Base-by-base conservation (phyloP, 2,888 invertebrate species). In the Troides oblongomaculatus region DNA sequence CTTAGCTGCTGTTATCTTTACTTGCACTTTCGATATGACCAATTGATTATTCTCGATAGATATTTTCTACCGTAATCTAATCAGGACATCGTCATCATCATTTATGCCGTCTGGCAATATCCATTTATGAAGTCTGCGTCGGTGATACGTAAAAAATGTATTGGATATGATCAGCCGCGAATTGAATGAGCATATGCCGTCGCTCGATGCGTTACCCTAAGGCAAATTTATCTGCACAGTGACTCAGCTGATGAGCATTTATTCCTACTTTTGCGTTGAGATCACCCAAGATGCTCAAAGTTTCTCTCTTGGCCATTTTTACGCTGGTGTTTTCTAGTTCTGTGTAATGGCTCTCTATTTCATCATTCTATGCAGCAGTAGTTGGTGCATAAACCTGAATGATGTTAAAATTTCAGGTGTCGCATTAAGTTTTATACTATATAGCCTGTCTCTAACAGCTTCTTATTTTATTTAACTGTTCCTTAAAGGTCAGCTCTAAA, bases 131-230 rank as follows among this genome's bases (percentile, higher is more conserved):
- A 59, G 56, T 56, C 56, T 56, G 18, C 18, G 56, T 56, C 56
- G 18, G 5, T 56, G 56, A 56, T n/a, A 18, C 0, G 12, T 7
- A 17, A 59, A 3, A 10, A 59, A 21, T 59, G 59, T 17, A 14
- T 59, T 59, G 12, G 25, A 23, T 23, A 59, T 59, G 14, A 10
- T 59, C 30, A 23, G 30, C 59, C 10, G 25, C 59, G 56, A 71
- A 71, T 39, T 72, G 65, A 8, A 73, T 65, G 1, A 71, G 58
- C 17, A 57, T 59, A 23, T 71, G 70, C 14, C 63, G 68, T 58
- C 70, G 39, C 23, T 73, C 67, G 58, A 72, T 70, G 21, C 68
- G 62, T 39, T 21, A 18, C 4, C 69, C 71, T n/a, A 70, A 39
- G 5, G 70, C 66, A 50, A 62, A 71, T 18, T 62, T 65, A 3